Evolutionary conservation across 2,797 vertebrate species (phyloP).

Genomic region (Malurus leucopterus): DNA sequence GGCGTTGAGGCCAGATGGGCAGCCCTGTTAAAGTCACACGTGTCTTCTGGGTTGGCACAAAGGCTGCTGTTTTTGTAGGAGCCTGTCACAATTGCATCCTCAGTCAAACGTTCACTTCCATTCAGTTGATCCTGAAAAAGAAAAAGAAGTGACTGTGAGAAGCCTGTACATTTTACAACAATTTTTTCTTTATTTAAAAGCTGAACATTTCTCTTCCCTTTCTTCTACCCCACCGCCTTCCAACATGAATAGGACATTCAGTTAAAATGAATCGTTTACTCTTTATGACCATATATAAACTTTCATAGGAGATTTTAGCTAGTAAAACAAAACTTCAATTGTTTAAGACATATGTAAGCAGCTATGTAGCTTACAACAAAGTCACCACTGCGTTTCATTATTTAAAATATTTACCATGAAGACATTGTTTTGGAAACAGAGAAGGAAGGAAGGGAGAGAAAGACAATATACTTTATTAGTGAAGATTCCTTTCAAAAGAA

Average conservation of each 20-base stretch:
- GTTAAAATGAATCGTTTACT: too few species aligned
- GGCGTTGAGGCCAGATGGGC: slow-evolving; percentile 81
- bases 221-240: too few species aligned
- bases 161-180: too few species aligned
- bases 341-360: background rate
- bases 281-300: too few species aligned
- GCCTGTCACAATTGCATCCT: slow-evolving; percentile 78
- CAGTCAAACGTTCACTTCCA: slow-evolving; percentile 71
- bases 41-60: slow-evolving; percentile 80
- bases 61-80: slow-evolving; percentile 75
- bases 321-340: too few species aligned
- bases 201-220: too few species aligned
- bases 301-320: too few species aligned
- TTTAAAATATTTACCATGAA: background rate
- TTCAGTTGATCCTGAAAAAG: slow-evolving; percentile 70
- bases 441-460: accelerated
- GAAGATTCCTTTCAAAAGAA: background rate
- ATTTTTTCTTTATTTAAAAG: too few species aligned
- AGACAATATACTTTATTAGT: background rate
- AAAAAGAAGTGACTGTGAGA: background rate
- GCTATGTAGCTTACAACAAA: background rate
- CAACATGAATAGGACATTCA: too few species aligned
- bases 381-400: background rate
- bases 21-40: slow-evolving; percentile 78
- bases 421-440: background rate